phyloP scores from a whole-genome alignment of 2,888 invertebrate genomes.

The Heliconius cydno region DNA sequence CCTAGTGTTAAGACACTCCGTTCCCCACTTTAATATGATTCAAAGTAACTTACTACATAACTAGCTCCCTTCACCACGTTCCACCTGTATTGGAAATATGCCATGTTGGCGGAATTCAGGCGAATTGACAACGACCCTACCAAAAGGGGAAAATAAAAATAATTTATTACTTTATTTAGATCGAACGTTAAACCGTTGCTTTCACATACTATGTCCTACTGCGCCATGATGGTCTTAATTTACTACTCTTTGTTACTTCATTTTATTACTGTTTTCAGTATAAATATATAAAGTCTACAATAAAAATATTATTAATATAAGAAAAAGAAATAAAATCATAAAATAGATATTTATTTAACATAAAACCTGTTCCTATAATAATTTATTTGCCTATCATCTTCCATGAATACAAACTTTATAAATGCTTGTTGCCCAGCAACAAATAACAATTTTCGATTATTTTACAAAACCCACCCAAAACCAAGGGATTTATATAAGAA shows the following conservation, averaged over 20 bases:
- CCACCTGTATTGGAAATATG: not conserved
- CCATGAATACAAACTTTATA: not conserved
- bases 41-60: too few relatives aligned
- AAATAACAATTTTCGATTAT: conserved; percentile 22
- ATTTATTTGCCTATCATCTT: not conserved
- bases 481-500: not conserved
- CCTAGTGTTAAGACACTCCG: too few relatives aligned
- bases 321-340: not conserved
- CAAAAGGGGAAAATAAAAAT: not conserved
- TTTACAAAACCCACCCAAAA: conserved; percentile 7
- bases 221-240: too few relatives aligned
- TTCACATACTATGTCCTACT: too few relatives aligned
- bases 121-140: not conserved
- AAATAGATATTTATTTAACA: not conserved
- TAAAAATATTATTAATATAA: not conserved
- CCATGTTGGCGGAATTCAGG: not conserved
- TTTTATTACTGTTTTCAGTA: not conserved
- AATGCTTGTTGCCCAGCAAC: conserved; percentile 43
- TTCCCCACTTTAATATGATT: too few relatives aligned
- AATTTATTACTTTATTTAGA: not conserved
- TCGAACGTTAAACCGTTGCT: not conserved
- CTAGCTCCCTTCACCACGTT: too few relatives aligned
- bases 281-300: not conserved
- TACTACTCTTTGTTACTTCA: too few relatives aligned
- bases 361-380: not conserved